Percentiles rank a stretch among this genome's conserved stretches.
Evolutionary conservation across 37 sponge, comb jelly and placozoan species (phyloP).

Genomic region (Spongilla lacustris): DNA sequence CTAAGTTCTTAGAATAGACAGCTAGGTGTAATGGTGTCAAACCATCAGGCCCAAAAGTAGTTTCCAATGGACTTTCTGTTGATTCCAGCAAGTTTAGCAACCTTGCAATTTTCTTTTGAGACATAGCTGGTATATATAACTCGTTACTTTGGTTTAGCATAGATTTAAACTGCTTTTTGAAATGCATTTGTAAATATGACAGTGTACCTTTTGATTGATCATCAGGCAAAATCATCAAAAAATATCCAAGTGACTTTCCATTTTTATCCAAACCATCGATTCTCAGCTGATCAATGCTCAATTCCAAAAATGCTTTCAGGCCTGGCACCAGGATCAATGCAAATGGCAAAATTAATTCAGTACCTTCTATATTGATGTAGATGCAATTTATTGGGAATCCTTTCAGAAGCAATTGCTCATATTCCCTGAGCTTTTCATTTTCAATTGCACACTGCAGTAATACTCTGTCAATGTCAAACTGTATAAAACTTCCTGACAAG

Average conservation of each 20-base stretch:
- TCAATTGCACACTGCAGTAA: neutral
- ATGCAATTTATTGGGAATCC: neutral
- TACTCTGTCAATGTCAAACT: neutral
- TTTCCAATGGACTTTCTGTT: neutral
- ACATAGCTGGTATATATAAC: neutral
- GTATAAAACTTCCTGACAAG: neutral
- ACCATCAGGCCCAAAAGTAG: neutral
- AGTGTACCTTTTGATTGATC: neutral
- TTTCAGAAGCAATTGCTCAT: neutral
- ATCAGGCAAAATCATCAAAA: neutral
- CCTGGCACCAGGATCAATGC: neutral
- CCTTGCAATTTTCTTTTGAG: neutral
- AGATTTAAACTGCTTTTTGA: neutral
- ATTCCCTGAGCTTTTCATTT: neutral
- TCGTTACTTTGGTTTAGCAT: neutral
- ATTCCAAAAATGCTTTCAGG: neutral
- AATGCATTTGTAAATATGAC: neutral
- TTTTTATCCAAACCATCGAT: neutral
- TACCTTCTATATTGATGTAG: neutral
- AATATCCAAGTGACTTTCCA: slow-evolving; percentile 1
- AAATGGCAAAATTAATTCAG: neutral
- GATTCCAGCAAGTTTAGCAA: neutral
- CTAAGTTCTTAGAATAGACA: neutral
- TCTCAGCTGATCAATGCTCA: neutral
- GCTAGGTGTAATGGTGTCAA: neutral